Evolutionary conservation across 2,113 vertebrate species (phyloP).

Genomic region (Colaptes auratus): DNA sequence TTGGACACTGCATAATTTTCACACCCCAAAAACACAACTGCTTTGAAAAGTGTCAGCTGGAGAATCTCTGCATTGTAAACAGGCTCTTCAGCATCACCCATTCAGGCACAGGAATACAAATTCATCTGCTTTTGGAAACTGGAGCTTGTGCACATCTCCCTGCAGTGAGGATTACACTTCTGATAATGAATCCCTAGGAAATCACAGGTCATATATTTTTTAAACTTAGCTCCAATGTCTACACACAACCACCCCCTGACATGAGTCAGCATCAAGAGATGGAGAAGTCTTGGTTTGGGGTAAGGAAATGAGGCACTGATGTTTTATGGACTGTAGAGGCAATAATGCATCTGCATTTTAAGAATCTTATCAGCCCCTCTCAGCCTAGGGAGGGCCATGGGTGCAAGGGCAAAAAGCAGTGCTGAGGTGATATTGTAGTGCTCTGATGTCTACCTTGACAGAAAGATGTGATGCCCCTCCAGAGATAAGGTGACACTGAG

Average conservation of each 20-base stretch:
- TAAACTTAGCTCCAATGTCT: not conserved
- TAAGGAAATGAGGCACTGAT: not conserved
- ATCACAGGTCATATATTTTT: not conserved
- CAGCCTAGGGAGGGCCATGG: not conserved
- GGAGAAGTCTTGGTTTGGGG: fast-evolving
- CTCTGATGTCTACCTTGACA: not conserved
- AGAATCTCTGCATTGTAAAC: not conserved
- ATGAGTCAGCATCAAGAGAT: not conserved
- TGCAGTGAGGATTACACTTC: not conserved
- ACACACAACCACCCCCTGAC: not conserved
- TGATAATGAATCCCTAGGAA: not conserved
- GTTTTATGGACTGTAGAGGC: not conserved
- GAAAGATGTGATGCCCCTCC: not conserved
- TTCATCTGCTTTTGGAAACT: not conserved
- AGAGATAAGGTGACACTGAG: not conserved
- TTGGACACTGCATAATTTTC: not conserved
- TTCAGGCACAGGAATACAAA: not conserved
- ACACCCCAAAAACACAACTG: not conserved
- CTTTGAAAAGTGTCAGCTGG: slow-evolving; percentile 6
- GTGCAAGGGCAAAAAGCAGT: not conserved
- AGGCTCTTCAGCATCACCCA: not conserved
- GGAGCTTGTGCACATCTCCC: not conserved
- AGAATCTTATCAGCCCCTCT: not conserved
- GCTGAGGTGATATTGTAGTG: not conserved
- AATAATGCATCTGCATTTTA: not conserved